Base-by-base conservation (phyloP, 2,888 invertebrate genomes). In the Disparrhopalites patrizii region DNA sequence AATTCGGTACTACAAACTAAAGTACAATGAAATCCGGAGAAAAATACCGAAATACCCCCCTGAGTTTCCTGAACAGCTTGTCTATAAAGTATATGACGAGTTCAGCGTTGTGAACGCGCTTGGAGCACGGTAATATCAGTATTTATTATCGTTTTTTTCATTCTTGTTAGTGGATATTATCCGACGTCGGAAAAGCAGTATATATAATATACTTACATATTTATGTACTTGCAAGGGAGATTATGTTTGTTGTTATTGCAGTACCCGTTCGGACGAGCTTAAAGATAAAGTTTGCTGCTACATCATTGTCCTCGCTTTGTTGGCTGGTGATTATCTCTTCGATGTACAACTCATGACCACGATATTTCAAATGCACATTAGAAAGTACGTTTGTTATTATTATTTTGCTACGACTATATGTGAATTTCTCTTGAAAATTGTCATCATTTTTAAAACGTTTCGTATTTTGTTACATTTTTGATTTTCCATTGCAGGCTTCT, bases 241-340 rank as follows among this genome's bases (percentile, higher is more conserved):
- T n/a, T n/a, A n/a, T n/a, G n/a, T n/a, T n/a, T n/a, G n/a, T 55
- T 47, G 33, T 51, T 38, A n/a, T 30, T 66, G 1, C 57, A 73
- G 73, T 51, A 65, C 67, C 40, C 70, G 69, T 3, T 54, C 71
- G 0, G 67, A 69, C 18, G 56, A 64, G 0, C 50, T 30, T 36
- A 70, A 67, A 52, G 72, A 73, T 33, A 73, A 73, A 47, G 56
- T 68, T 1, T 72, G 70, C 47, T 73, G 73, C 40, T 72, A 72
- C 43, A 70, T 72, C 7, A 71, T 73, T 68, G 72, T 72, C 20
- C 40, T 70, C 1, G 70, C 71, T 20, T 57, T 73, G 4, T 56
- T 73, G 5, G 70, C 72, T 4, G 70, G 68, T 47, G 67, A 73
- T 23, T 68, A 67, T 13, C 28, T 33, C 13, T 67, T 73, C 64